Conservation (phyloP, 2,797 vertebrate genomes). For the Rhabdophis nuchalis region DNA sequence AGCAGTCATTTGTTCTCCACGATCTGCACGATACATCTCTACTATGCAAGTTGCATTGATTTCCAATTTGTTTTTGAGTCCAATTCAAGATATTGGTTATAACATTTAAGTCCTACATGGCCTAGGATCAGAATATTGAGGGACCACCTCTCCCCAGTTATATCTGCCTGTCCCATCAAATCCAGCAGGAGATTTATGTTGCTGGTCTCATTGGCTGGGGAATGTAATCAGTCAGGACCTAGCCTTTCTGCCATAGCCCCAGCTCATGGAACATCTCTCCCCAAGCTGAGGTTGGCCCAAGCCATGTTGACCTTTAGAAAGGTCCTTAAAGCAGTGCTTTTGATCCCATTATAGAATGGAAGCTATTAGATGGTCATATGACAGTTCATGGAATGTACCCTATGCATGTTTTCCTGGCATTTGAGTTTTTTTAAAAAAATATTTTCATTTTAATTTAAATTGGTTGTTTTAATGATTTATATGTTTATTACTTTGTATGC, state of each 20-base stretch:
- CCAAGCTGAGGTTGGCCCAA: background rate
- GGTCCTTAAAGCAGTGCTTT: background rate
- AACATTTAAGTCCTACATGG: background rate
- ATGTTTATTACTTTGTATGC: no score
- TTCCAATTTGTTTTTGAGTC: background rate
- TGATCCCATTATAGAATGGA: background rate
- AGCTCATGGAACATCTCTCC: background rate
- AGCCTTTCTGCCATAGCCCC: background rate
- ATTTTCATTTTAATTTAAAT: no score
- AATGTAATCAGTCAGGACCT: background rate
- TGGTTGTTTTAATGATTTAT: no score
- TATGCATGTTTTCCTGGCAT: background rate
- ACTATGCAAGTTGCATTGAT: background rate
- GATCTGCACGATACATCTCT: background rate
- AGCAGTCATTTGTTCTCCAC: background rate
- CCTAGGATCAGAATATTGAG: background rate
- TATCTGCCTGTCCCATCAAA: background rate
- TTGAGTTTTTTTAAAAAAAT: no score
- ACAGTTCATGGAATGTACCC: no score
- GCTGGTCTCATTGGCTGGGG: no score
- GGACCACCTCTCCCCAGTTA: background rate
- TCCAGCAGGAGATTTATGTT: no score
- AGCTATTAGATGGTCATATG: no score
- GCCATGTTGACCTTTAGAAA: background rate
- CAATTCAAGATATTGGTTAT: background rate